These are phyloP conservation scores for Lymantria dispar DNA, from an alignment of 2,888 invertebrate genomes.

Conservation along the genomic window DNA sequence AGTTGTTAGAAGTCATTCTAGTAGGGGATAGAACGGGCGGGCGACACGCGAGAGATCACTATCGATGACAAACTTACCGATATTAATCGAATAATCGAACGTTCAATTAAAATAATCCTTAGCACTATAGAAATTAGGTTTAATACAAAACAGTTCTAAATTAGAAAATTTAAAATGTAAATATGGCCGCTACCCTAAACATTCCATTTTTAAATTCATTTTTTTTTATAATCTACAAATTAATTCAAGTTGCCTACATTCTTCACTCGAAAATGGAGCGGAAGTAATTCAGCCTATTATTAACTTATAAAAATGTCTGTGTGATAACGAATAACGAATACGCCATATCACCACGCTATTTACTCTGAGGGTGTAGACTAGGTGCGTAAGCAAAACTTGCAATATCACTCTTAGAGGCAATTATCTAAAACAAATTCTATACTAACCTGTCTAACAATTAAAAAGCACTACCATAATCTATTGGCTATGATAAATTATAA, in stretches of 20 bases:
- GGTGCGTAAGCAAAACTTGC: too few relatives aligned
- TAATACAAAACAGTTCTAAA: conserved; percentile 2
- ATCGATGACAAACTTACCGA: conserved; percentile 58
- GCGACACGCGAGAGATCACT: conserved; percentile 68
- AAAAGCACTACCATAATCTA: too few relatives aligned
- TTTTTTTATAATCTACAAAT: conserved; percentile 14
- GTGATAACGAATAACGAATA: not conserved
- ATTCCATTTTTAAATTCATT: conserved; percentile 49
- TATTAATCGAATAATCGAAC: conserved; percentile 41
- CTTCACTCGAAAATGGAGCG: not conserved
- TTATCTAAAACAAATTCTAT: too few relatives aligned
- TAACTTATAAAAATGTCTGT: not conserved
- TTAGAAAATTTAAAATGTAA: conserved; percentile 13
- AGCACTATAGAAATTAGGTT: conserved; percentile 20
- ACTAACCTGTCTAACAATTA: too few relatives aligned
- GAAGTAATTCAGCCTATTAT: not conserved
- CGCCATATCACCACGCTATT: not conserved
- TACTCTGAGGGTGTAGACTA: not conserved
- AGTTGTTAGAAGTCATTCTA: conserved; percentile 60
- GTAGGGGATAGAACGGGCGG: conserved; percentile 51
- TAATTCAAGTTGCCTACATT: conserved; percentile 16
- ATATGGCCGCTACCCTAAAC: conserved; percentile 35
- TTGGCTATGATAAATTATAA: too few relatives aligned
- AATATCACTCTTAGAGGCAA: too few relatives aligned
- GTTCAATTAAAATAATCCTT: conserved; percentile 38